These are phyloP conservation scores for Drosophila rhopaloa DNA, from an alignment of 1,140 invertebrate genomes.

Conservation along the genomic window DNA sequence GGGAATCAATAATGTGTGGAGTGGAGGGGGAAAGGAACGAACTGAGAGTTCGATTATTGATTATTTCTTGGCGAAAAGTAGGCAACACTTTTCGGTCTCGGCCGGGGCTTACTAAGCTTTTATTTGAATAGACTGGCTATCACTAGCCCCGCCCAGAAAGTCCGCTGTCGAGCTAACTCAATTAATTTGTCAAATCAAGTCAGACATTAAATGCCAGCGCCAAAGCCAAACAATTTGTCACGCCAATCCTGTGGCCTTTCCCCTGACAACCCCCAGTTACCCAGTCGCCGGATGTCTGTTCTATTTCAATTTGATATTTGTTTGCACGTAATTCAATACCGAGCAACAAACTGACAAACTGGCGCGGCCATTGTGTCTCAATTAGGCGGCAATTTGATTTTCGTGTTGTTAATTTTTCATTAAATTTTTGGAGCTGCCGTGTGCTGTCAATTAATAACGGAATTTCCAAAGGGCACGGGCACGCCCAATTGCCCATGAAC, in stretches of 20 bases:
- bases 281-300: constrained; percentile 22
- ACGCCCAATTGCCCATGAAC: constrained; percentile 41
- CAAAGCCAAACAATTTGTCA: constrained; percentile 71
- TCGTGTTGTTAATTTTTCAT: constrained; percentile 81
- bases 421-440: constrained; percentile 67
- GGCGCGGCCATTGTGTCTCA: constrained; percentile 66
- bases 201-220: constrained; percentile 66
- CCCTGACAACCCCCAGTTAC: not conserved
- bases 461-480: constrained; percentile 49
- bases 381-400: constrained; percentile 79
- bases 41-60: constrained; percentile 20
- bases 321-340: constrained; percentile 75
- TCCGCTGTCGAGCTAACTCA: constrained; percentile 44
- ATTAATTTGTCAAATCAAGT: constrained; percentile 80
- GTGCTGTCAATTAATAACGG: constrained; percentile 76
- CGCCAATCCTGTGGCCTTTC: constrained; percentile 51
- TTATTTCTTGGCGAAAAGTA: constrained; percentile 41
- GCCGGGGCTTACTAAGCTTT: constrained; percentile 1
- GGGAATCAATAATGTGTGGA: constrained; percentile 24
- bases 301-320: constrained; percentile 64
- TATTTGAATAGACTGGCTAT: constrained; percentile 14
- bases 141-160: constrained; percentile 10
- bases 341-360: constrained; percentile 20
- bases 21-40: not conserved
- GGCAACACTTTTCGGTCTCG: constrained; percentile 16